Base-by-base conservation (phyloP, 2,113 vertebrate species). In the Opisthocomus hoazin region DNA sequence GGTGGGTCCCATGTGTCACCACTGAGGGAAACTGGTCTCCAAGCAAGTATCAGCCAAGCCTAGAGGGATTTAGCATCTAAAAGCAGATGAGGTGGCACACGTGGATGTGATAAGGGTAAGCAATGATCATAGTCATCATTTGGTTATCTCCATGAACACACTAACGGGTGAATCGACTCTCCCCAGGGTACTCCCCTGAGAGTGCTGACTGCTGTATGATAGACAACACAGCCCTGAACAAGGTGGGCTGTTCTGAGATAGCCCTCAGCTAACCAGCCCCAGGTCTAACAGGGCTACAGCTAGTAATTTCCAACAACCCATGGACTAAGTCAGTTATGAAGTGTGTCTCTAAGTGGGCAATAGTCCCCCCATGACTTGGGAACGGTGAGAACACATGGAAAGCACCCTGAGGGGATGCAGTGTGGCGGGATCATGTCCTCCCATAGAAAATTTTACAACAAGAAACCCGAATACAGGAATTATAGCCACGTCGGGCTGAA, bases 351-450 rank as follows among this genome's bases (percentile, higher is more conserved):
- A 39, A 12, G 36, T 3, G 24, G n/a, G 17, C 54, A 61, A 3
- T 0, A 61, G 1, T 10, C 27, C 37, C 45, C 16, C 16, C 27
- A 6, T 1, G 13, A 21, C 41, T 15, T 2, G 15, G 39, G 7
- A 41, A 26, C 5, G 21, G 36, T 46, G 37, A 75, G 30, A 36
- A 56, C 4, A 7, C 32, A 58, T 2, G 1, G 29, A 41, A 34
- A 73, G 15, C 48, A 68, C 53, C 79, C 48, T 30, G 6, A 68
- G 27, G 36, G 57, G 34, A 30, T 56, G 61, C 6, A 46, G 3
- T 5, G 10, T 2, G 53, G 34, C 43, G 51, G 57, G 23, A 60
- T 51, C 21, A 9, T 19, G 60, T 66, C 53, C 15, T 66, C 22
- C 22, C 7, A 2, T 2, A 22, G 2, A 36, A 18, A 51, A 64